Conservation (phyloP, 2,888 invertebrate species). For the Priocnemis perturbator region DNA sequence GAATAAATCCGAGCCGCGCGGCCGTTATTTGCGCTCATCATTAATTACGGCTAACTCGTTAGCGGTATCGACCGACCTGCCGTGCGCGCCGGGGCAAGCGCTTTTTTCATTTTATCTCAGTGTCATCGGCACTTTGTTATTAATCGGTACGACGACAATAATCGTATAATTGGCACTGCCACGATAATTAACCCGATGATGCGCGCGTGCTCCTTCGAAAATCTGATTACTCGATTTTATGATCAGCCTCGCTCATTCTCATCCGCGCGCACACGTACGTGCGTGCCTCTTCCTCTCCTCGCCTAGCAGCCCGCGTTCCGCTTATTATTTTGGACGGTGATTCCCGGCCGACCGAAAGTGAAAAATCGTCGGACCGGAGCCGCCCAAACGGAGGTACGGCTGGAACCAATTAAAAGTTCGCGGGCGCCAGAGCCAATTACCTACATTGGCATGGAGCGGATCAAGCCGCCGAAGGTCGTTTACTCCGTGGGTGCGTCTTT, state of each 20-base stretch:
- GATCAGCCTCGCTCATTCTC: conserved; percentile 6
- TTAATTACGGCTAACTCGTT: conserved; percentile 6
- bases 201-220: conserved; percentile 27
- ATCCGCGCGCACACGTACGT: too few species aligned
- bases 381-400: conserved; percentile 16
- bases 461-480: conserved; percentile 19
- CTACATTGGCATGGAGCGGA: conserved; percentile 30
- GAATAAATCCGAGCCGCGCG: too few species aligned
- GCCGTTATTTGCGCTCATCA: too few species aligned
- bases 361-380: conserved; percentile 45
- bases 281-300: too few species aligned
- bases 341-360: conserved; percentile 39
- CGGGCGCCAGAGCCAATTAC: conserved; percentile 50
- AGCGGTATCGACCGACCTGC: not conserved
- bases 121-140: conserved; percentile 45
- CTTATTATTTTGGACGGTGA: conserved; percentile 48
- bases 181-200: conserved; percentile 19
- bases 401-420: conserved; percentile 57
- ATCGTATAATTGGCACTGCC: conserved; percentile 32
- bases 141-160: conserved; percentile 30
- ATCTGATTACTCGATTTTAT: conserved; percentile 35
- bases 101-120: conserved; percentile 24
- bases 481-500: conserved; percentile 21
- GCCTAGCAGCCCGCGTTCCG: not conserved
- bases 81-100: too few species aligned